phyloP scores from a whole-genome alignment of 2,797 vertebrate genomes.

The Aythya fuligula region DNA sequence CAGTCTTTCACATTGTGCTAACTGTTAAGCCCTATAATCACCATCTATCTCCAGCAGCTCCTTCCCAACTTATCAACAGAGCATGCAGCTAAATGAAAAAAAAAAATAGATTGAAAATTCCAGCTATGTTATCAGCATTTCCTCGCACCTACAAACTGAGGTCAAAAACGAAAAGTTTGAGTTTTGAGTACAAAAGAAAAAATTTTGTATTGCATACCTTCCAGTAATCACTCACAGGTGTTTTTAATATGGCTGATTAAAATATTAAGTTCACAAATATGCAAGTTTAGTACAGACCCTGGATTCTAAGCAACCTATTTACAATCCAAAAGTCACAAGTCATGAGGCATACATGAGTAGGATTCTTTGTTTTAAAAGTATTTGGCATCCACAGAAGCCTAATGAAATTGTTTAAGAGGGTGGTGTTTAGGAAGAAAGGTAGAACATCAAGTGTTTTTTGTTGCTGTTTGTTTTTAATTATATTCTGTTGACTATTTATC shows the following conservation, averaged over 20 bases:
- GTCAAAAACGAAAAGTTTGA: neutral
- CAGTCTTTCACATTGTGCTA: neutral
- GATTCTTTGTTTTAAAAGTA: neutral
- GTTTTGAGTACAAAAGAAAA: neutral
- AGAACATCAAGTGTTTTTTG: neutral
- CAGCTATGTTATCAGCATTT: neutral
- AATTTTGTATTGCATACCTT: conserved; percentile 13
- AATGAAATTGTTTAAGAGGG: neutral
- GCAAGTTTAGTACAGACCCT: conserved; percentile 4
- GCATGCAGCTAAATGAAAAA: conserved; percentile 40
- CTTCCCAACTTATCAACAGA: neutral
- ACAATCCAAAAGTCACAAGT: neutral
- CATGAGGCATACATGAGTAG: neutral
- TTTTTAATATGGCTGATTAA: neutral
- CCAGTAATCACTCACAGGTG: neutral
- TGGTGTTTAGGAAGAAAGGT: neutral
- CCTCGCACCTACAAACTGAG: neutral
- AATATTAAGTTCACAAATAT: neutral
- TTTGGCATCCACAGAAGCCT: neutral
- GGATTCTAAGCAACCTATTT: neutral
- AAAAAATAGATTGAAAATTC: neutral
- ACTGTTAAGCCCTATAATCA: neutral
- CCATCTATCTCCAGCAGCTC: neutral
- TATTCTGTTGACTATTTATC: neutral
- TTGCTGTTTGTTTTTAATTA: too few relatives aligned